phyloP scores from a whole-genome alignment of 53 echinoderm and acorn worm genomes.

The Luidia sarsii region DNA sequence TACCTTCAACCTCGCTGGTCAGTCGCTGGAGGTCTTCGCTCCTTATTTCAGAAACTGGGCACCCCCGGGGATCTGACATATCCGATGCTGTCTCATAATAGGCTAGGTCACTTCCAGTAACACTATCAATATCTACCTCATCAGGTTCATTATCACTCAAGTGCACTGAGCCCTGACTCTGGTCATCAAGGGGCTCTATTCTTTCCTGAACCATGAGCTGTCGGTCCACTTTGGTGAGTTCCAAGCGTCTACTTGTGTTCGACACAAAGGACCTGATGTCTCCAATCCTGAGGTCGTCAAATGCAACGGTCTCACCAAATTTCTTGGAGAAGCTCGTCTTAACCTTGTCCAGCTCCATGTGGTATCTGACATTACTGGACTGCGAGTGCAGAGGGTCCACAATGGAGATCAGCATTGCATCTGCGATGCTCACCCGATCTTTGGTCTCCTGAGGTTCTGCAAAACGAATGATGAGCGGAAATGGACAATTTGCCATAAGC shows the following conservation, averaged over 20 bases:
- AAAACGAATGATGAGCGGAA: too few relatives aligned
- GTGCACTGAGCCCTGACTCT: too few relatives aligned
- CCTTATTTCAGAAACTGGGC: neutral
- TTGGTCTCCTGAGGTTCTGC: neutral
- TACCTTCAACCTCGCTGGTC: neutral
- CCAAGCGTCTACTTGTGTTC: neutral
- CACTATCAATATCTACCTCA: constrained; percentile 9
- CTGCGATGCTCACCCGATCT: neutral
- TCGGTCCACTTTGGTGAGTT: neutral
- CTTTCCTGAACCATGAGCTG: neutral
- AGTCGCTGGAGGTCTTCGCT: neutral
- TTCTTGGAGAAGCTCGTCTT: neutral
- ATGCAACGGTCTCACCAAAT: neutral
- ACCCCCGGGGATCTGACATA: neutral
- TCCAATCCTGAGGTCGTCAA: constrained; percentile 5
- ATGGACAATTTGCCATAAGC: too few relatives aligned
- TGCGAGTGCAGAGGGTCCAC: neutral
- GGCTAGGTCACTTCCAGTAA: neutral
- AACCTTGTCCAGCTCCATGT: neutral
- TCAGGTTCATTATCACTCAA: neutral
- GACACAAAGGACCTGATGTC: neutral
- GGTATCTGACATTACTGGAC: neutral
- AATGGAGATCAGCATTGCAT: constrained; percentile 20
- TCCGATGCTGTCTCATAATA: constrained; percentile 26
- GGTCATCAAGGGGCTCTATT: too few relatives aligned